Evolutionary conservation across 2,888 invertebrate genomes (phyloP).

Genomic region (Dolichopus griseipennis): DNA sequence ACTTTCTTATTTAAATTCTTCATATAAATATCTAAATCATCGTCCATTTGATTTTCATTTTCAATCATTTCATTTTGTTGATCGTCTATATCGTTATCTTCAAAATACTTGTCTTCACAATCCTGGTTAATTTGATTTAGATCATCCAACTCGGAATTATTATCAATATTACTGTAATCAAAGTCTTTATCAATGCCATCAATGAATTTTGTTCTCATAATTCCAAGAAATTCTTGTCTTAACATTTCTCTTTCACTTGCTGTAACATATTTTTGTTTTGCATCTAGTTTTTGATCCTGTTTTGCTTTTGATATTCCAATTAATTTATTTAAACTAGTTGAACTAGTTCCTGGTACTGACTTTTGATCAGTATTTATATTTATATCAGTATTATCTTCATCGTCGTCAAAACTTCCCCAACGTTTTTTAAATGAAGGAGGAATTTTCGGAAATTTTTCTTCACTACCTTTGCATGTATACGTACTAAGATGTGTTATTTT

Average conservation of each 20-base stretch:
- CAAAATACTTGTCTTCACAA: conserved; percentile 86
- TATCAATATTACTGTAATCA: conserved; percentile 74
- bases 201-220: conserved; percentile 78
- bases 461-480: conserved; percentile 20
- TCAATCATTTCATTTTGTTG: conserved; percentile 31
- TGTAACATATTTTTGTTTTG: conserved; percentile 44
- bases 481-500: conserved; percentile 14
- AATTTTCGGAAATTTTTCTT: conserved; percentile 34
- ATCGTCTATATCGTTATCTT: conserved; percentile 55
- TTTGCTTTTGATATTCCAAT: conserved; percentile 28
- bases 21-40: conserved; percentile 70
- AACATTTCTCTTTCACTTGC: conserved; percentile 57
- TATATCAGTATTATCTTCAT: conserved; percentile 19
- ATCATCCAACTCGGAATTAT: conserved; percentile 71
- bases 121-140: conserved; percentile 64
- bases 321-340: conserved; percentile 15
- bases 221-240: conserved; percentile 69
- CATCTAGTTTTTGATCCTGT: conserved; percentile 32
- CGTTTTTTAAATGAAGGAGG: conserved; percentile 38
- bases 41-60: conserved; percentile 40
- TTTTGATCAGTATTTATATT: conserved; percentile 30
- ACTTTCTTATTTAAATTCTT: conserved; percentile 42
- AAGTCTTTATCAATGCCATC: conserved; percentile 73
- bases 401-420: conserved; percentile 52
- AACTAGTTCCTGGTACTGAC: conserved; percentile 19